Evolutionary conservation across 1,140 invertebrate genomes (phyloP), one percentile per base, ranked within the genome.

Genomic region (Aradophagus sp.): DNA sequence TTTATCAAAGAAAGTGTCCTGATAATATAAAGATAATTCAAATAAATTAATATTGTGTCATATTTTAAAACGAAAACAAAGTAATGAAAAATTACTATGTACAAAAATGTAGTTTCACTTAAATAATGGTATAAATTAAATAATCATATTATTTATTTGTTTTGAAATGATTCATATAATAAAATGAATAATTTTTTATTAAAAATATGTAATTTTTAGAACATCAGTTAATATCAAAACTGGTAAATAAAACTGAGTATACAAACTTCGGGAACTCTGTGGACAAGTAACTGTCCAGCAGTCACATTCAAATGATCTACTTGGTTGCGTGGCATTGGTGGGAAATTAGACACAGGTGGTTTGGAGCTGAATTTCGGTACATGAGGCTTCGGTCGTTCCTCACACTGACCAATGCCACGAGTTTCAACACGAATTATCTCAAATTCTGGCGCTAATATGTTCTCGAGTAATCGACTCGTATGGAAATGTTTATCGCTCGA

Each of bases 1-100:
- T 0, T 90, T 90, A 87, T 97, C 96, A 79, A 92, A 95, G 86
- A 97, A 97, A 0, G 94, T 93, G 76, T 97, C 94, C 88, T 94
- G 74, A 34, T 47, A 48, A n/a, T n/a, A n/a, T n/a, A n/a, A 62
- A 47, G 44, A 20, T 6, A 55, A 35, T 16, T 35, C n/a, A 27
- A 2, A 27, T 10, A 27, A 27, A 17, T 11, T 29, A 2, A 14
- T n/a, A n/a, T n/a, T n/a, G n/a, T n/a, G 5, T 11, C 27, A 8
- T 6, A 26, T 5, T 34, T 13, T 13, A 13, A 8, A 12, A 14
- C 1, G 16, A 8, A 44, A 34, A 42, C 12, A n/a, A n/a, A n/a
- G n/a, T n/a, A n/a, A n/a, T n/a, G n/a, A n/a, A n/a, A n/a, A n/a
- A n/a, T n/a, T n/a, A n/a, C n/a, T n/a, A n/a, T n/a, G n/a, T n/a